Evolutionary conservation across 2,888 invertebrate genomes (phyloP), one percentile per base, ranked within the genome.

Genomic region (Temnothorax ravouxi): DNA sequence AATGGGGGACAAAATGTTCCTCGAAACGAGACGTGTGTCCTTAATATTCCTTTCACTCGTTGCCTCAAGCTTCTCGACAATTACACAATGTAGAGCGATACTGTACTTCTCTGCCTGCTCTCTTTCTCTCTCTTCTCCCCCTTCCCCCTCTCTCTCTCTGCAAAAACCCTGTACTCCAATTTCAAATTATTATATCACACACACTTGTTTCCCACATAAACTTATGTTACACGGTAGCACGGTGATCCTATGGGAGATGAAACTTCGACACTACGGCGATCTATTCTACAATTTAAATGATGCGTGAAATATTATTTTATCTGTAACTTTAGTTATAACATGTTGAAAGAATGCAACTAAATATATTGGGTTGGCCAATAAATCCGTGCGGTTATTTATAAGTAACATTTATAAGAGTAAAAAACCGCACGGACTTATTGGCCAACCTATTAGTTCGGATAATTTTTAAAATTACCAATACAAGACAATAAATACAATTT

Each of bases 1-100:
- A 90, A 90, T 86, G 84, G 84, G 88, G 88, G 89, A 90, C 88
- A 85, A 89, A 88, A 89, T 88, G 89, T 89, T 89, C 89, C 83
- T 86, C 84, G 89, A 89, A 89, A 88, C 84, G 84, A 82, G 84
- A 82, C 64, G 21, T 80, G 80, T 75, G 89, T 89, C 89, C 87
- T 89, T 87, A 89, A 89, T 89, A 87, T 89, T 89, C 87, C 88
- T 89, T 89, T 89, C 89, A 84, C 85, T 86, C 86, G 83, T 79
- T 67, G 76, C 52, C 83, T 84, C 87, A 41, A n/a, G 67, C 54
- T 72, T 25, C 83, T 54, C 59, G 18, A 79, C 88, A 88, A 89
- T 88, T 71, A 59, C 54, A 47, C 62, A 54, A 71, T 34, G 34
- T 34, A 41, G 74, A 83, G 52, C 81, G 62, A 80, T 62, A 54